Conservation (phyloP, 2,888 invertebrate genomes). For the Rhagonycha lutea region DNA sequence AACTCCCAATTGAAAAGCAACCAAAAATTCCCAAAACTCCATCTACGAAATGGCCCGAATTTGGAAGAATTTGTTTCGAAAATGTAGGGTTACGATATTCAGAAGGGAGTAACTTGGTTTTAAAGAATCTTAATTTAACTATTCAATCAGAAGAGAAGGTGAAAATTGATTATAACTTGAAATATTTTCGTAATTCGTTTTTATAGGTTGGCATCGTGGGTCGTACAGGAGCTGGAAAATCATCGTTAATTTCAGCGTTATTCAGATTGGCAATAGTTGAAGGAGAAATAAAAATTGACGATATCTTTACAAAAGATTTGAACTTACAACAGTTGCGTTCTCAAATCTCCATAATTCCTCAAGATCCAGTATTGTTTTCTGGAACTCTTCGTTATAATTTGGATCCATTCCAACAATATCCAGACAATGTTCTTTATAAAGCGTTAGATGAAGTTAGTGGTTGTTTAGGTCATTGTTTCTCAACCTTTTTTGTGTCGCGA, state of each 20-base stretch:
- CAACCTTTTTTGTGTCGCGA: neutral
- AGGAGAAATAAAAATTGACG: conserved; percentile 72
- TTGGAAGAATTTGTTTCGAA: conserved; percentile 66
- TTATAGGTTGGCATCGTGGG: conserved; percentile 78
- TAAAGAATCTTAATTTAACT: conserved; percentile 71
- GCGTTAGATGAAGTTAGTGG: conserved; percentile 72
- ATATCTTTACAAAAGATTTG: conserved; percentile 62
- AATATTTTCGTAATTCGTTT: neutral
- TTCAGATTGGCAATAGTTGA: conserved; percentile 61
- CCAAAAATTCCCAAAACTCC: conserved; percentile 59
- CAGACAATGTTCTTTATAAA: conserved; percentile 70
- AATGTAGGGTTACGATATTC: conserved; percentile 70
- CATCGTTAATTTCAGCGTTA: conserved; percentile 69
- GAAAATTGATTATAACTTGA: conserved; percentile 22
- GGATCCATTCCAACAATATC: conserved; percentile 74
- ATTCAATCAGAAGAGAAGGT: conserved; percentile 75
- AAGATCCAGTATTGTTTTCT: conserved; percentile 75
- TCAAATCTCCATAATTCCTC: conserved; percentile 75
- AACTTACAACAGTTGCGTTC: conserved; percentile 65
- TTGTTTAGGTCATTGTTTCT: neutral
- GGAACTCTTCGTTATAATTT: conserved; percentile 74
- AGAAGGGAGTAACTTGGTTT: conserved; percentile 64
- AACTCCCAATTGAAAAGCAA: conserved; percentile 64
- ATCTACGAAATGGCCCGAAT: conserved; percentile 68
- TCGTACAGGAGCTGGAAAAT: conserved; percentile 84